A percentile compares a stretch with the other conserved stretches of the same genome.
phyloP scores from a whole-genome alignment of 2,888 invertebrate genomes.

The Phytoseiulus persimilis region DNA sequence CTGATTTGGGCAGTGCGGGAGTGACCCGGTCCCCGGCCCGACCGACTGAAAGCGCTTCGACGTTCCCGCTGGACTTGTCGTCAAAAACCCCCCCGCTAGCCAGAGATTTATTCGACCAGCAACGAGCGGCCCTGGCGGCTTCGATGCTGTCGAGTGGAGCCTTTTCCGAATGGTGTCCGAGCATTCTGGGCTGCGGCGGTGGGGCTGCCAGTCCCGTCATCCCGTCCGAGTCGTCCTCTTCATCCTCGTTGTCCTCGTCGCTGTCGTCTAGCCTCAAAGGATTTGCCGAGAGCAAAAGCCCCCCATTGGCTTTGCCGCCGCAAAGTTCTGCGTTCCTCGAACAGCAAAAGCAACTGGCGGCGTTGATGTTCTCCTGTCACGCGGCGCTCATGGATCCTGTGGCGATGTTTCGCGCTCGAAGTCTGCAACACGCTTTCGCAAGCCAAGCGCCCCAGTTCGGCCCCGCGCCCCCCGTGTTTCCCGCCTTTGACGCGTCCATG shows the following conservation, averaged over 20 bases:
- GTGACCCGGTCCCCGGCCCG: constrained; percentile 35
- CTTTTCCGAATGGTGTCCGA: constrained; percentile 23
- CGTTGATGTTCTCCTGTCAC: constrained; percentile 37
- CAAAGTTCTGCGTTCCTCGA: constrained; percentile 32
- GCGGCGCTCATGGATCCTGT: constrained; percentile 37
- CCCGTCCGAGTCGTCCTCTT: neutral
- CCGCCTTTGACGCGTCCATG: neutral
- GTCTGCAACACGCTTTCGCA: constrained; percentile 30
- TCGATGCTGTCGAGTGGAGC: constrained; percentile 20
- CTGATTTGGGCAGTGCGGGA: constrained; percentile 22
- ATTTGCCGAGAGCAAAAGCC: constrained; percentile 6
- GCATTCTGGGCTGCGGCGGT: neutral
- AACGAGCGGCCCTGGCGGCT: constrained; percentile 15
- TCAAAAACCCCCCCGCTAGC: constrained; percentile 30
- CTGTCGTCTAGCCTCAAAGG: constrained; percentile 6
- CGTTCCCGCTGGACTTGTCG: constrained; percentile 28
- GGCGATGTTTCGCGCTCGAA: constrained; percentile 12
- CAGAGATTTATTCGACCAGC: constrained; percentile 27
- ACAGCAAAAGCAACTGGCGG: constrained; percentile 35
- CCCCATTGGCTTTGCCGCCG: neutral
- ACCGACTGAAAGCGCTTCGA: constrained; percentile 35
- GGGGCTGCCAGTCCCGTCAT: neutral
- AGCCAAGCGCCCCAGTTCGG: neutral
- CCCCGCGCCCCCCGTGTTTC: neutral
- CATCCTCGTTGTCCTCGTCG: neutral